Evolutionary conservation across 2,113 vertebrate species (phyloP).

Genomic region (Microcebus griseorufus): DNA sequence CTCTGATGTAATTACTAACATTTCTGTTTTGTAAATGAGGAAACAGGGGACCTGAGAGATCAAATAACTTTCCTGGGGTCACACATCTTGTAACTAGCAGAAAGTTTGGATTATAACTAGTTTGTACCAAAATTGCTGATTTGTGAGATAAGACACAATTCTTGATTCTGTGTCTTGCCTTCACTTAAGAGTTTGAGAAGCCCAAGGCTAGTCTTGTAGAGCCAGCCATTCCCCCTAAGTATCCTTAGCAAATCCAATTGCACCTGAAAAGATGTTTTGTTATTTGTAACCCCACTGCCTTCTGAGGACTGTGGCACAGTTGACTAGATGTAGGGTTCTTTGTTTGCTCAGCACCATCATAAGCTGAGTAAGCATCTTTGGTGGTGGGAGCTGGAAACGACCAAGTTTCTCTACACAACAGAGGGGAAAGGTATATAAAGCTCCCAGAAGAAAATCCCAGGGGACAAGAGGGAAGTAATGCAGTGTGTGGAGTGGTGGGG

Average conservation of each 20-base stretch:
- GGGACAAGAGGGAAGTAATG: too few relatives aligned
- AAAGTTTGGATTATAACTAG: background rate
- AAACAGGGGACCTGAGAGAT: background rate
- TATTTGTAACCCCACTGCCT: background rate
- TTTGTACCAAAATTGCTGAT: background rate
- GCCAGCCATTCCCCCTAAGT: background rate
- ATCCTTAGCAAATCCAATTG: background rate
- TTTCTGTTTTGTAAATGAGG: background rate
- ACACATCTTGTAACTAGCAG: too few relatives aligned
- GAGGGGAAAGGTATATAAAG: background rate
- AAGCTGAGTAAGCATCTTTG: background rate
- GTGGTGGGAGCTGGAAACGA: background rate
- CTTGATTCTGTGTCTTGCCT: background rate
- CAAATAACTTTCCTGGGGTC: background rate
- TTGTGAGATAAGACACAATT: background rate
- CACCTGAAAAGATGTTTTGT: background rate
- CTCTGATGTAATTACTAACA: background rate
- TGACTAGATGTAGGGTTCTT: background rate
- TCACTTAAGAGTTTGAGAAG: background rate
- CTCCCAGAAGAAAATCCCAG: background rate
- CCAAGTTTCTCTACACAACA: background rate
- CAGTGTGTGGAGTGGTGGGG: background rate
- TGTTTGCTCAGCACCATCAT: background rate
- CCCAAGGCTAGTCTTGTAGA: background rate
- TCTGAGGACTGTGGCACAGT: background rate